Percentiles rank a stretch among this genome's conserved stretches.
Evolutionary conservation across 2,113 vertebrate genomes (phyloP).

Genomic region (Grallaria varia): DNA sequence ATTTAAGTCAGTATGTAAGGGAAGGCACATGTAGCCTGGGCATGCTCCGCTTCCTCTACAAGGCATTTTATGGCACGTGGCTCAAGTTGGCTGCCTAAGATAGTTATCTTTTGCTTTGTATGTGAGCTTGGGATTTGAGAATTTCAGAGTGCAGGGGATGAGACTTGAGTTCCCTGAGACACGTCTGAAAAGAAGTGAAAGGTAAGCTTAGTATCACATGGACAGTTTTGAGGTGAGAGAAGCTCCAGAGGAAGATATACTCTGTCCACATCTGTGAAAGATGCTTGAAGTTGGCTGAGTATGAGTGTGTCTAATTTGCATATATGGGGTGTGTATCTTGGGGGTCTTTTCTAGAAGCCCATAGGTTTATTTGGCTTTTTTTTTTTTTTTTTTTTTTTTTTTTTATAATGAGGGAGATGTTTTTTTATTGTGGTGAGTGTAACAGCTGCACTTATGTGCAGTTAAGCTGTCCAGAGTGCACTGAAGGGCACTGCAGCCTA

Average conservation of each 20-base stretch:
- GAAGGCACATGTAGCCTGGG: not conserved
- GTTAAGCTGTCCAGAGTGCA: not conserved
- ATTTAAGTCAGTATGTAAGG: not conserved
- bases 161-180: not conserved
- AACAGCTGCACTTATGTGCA: not conserved
- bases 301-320: not conserved
- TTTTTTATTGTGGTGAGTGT: not conserved
- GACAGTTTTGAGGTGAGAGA: not conserved
- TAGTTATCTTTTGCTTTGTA: not conserved
- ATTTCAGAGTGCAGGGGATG: not conserved
- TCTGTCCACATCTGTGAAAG: not conserved
- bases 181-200: not conserved
- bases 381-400: too few species aligned
- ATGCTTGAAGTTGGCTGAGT: not conserved
- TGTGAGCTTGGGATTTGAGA: not conserved
- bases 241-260: not conserved
- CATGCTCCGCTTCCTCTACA: fast-evolving
- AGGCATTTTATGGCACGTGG: fast-evolving
- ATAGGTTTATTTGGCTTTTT: not conserved
- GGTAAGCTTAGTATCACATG: not conserved
- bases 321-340: not conserved
- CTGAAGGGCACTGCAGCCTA: fast-evolving
- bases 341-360: not conserved
- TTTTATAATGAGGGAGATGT: not conserved
- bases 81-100: not conserved